These are phyloP conservation scores for Nothobranchius kuhntae DNA, from an alignment of 2,113 vertebrate species.

Conservation along the genomic window DNA sequence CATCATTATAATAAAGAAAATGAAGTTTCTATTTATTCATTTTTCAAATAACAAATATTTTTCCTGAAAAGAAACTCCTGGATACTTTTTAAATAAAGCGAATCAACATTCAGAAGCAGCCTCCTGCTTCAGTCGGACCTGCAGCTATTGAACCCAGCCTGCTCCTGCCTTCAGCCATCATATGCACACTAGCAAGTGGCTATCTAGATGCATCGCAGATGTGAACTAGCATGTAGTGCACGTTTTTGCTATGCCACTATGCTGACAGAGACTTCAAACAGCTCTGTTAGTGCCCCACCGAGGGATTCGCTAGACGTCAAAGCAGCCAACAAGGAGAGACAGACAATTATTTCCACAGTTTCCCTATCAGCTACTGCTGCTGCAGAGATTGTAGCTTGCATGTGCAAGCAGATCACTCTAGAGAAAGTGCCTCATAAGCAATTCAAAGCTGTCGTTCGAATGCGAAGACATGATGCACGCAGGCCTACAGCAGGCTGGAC, in stretches of 20 bases:
- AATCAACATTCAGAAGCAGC: slow-evolving; percentile 41
- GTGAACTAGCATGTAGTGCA: slow-evolving; percentile 40
- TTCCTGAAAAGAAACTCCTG: slow-evolving; percentile 18
- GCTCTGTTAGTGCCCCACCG: slow-evolving; percentile 53
- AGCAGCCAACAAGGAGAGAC: slow-evolving; percentile 66
- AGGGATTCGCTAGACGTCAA: slow-evolving; percentile 63
- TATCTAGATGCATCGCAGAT: slow-evolving; percentile 35
- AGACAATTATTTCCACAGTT: slow-evolving; percentile 70
- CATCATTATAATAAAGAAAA: neutral
- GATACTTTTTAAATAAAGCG: slow-evolving; percentile 19
- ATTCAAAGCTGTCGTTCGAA: slow-evolving; percentile 61
- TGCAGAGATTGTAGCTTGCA: slow-evolving; percentile 59
- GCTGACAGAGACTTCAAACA: slow-evolving; percentile 60
- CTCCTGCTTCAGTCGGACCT: slow-evolving; percentile 53
- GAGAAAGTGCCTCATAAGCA: slow-evolving; percentile 69
- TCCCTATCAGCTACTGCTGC: slow-evolving; percentile 65
- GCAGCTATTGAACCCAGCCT: slow-evolving; percentile 36
- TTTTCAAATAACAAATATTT: neutral
- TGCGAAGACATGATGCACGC: slow-evolving; percentile 53
- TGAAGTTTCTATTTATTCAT: too few species aligned
- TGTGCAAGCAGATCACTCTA: slow-evolving; percentile 63
- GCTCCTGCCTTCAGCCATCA: slow-evolving; percentile 24
- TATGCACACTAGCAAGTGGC: slow-evolving; percentile 35
- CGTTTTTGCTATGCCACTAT: slow-evolving; percentile 22
- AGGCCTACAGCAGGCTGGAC: slow-evolving; percentile 49